Conservation (phyloP, 2,888 invertebrate genomes). For the Oscheius sp. region DNA sequence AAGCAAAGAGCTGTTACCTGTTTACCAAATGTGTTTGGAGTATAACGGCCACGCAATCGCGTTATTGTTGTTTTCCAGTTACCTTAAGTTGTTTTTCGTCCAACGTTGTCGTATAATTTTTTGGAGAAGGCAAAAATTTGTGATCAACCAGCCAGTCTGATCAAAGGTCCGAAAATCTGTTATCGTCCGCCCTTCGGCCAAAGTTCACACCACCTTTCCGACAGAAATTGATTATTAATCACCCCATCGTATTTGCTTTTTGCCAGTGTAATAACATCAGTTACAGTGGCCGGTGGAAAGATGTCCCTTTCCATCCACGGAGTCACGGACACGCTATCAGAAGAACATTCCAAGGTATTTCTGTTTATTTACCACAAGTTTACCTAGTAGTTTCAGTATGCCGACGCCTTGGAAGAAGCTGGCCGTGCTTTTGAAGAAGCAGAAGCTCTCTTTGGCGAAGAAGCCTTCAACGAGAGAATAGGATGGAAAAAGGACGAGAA, state of each 20-base stretch:
- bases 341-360: conserved; percentile 43
- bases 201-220: too few species aligned
- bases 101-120: neutral
- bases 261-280: neutral
- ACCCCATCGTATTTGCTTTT: neutral
- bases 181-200: too few species aligned
- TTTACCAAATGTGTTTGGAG: too few species aligned
- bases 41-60: too few species aligned
- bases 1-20: too few species aligned
- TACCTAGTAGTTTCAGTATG: conserved; percentile 42
- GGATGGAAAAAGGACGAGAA: conserved; percentile 55
- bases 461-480: conserved; percentile 37
- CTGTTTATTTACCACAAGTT: neutral
- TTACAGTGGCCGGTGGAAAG: conserved; percentile 24
- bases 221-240: too few species aligned
- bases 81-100: neutral
- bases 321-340: conserved; percentile 44
- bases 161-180: too few species aligned
- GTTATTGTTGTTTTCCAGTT: too few species aligned
- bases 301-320: conserved; percentile 47
- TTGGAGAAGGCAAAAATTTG: neutral
- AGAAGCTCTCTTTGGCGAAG: conserved; percentile 48
- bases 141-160: neutral
- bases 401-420: conserved; percentile 43
- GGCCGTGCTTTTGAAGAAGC: conserved; percentile 52